phyloP scores from a whole-genome alignment of 1,140 invertebrate genomes.

The Mya arenaria region DNA sequence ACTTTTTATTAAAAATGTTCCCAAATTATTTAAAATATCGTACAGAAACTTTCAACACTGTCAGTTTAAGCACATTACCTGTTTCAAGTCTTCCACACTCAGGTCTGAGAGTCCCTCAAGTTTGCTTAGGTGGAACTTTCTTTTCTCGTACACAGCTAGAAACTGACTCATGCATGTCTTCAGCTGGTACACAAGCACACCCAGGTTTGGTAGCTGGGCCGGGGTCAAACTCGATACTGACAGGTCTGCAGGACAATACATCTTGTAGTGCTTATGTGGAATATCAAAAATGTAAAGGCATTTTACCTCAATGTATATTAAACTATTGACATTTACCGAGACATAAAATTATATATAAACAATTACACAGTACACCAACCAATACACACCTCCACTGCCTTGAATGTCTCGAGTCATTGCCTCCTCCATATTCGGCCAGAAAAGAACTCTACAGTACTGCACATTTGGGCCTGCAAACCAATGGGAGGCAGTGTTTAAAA shows the following conservation, averaged over 20 bases:
- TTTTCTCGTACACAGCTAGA: slow-evolving; percentile 70
- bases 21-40: too few species aligned
- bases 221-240: slow-evolving; percentile 64
- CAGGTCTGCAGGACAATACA: slow-evolving; percentile 68
- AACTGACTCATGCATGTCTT: slow-evolving; percentile 74
- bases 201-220: slow-evolving; percentile 75
- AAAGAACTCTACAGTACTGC: slow-evolving; percentile 73
- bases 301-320: too few species aligned
- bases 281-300: too few species aligned
- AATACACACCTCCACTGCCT: slow-evolving; percentile 67
- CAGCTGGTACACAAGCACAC: slow-evolving; percentile 75
- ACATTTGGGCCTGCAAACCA: slow-evolving; percentile 71
- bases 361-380: too few species aligned
- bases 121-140: slow-evolving; percentile 74
- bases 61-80: too few species aligned
- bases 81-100: slow-evolving; percentile 77
- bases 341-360: too few species aligned
- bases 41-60: too few species aligned
- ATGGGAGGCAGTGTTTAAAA: too few species aligned
- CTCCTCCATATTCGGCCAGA: slow-evolving; percentile 76
- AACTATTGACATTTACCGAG: too few species aligned
- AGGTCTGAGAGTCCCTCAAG: slow-evolving; percentile 73
- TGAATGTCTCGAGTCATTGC: slow-evolving; percentile 69
- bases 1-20: too few species aligned
- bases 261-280: too few species aligned